phyloP scores from a whole-genome alignment of 2,113 vertebrate species.

The Chamaea fasciata region DNA sequence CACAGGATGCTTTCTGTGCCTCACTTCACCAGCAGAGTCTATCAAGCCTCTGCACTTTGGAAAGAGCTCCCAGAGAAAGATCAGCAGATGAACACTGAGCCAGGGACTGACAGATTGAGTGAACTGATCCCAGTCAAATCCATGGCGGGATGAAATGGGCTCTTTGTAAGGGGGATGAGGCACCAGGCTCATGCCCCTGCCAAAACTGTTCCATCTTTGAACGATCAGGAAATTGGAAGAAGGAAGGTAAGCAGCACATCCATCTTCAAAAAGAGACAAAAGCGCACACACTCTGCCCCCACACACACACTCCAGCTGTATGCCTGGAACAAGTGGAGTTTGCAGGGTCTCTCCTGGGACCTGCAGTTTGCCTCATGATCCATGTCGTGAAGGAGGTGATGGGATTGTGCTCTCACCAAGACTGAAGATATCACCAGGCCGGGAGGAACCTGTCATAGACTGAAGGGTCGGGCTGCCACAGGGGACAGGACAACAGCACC shows the following conservation, averaged over 20 bases:
- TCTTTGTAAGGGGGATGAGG: neutral
- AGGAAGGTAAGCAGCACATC: neutral
- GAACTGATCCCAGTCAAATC: neutral
- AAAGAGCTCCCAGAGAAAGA: neutral
- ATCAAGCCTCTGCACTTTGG: neutral
- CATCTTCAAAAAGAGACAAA: neutral
- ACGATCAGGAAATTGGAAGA: neutral
- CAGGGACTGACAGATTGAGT: neutral
- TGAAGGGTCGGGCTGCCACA: neutral
- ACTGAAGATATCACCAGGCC: neutral
- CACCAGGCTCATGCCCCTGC: neutral
- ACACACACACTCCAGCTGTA: too few relatives aligned
- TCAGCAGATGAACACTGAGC: neutral
- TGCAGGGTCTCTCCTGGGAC: neutral
- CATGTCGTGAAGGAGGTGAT: neutral
- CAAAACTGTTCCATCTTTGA: neutral
- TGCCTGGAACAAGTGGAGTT: neutral
- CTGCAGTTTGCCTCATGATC: neutral
- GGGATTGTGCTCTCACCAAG: neutral
- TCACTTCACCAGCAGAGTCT: neutral
- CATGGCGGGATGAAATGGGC: neutral
- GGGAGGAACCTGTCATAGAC: neutral
- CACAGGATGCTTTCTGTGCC: neutral
- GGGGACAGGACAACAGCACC: neutral
- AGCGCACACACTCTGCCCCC: fast-evolving